A percentile compares a stretch with the other conserved stretches of the same genome.
These are phyloP conservation scores for Pyrgilauda ruficollis DNA, from an alignment of 2,113 vertebrate genomes.

Conservation along the genomic window DNA sequence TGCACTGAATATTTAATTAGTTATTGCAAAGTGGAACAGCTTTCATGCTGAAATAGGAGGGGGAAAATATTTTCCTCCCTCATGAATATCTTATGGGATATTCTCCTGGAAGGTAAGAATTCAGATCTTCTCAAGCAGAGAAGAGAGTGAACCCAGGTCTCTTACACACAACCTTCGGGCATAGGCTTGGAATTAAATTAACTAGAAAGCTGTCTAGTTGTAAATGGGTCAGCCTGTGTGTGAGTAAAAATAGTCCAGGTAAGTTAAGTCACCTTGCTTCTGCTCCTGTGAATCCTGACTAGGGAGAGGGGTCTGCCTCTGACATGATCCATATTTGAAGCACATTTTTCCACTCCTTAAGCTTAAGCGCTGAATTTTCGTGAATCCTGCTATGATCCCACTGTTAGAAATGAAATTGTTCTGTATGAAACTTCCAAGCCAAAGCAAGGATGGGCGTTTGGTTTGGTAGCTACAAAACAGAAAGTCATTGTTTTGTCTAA, in stretches of 20 bases:
- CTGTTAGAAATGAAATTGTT: not conserved
- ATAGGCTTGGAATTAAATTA: constrained; percentile 29
- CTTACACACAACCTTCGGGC: not conserved
- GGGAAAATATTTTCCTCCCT: constrained; percentile 24
- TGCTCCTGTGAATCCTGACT: not conserved
- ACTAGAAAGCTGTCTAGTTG: constrained; percentile 24
- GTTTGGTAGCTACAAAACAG: not conserved
- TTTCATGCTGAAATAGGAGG: constrained; percentile 32
- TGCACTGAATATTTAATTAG: constrained; percentile 58
- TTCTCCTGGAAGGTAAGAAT: constrained; percentile 53
- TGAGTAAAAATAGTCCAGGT: constrained; percentile 23
- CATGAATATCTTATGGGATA: constrained; percentile 60
- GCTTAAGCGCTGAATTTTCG: not conserved
- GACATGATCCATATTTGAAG: not conserved
- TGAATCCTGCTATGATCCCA: not conserved
- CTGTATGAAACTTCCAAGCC: not conserved
- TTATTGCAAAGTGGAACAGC: constrained; percentile 43
- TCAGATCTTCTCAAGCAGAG: constrained; percentile 42
- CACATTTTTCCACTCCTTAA: not conserved
- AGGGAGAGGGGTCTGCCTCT: not conserved
- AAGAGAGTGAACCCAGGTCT: constrained; percentile 2
- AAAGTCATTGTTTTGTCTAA: not conserved
- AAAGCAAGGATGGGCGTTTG: not conserved
- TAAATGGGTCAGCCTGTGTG: constrained; percentile 28
- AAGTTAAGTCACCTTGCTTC: not conserved